Percentiles rank a stretch among this genome's conserved stretches.
Evolutionary conservation across 2,888 invertebrate species (phyloP).

Genomic region (Caenorhabditis virilis): DNA sequence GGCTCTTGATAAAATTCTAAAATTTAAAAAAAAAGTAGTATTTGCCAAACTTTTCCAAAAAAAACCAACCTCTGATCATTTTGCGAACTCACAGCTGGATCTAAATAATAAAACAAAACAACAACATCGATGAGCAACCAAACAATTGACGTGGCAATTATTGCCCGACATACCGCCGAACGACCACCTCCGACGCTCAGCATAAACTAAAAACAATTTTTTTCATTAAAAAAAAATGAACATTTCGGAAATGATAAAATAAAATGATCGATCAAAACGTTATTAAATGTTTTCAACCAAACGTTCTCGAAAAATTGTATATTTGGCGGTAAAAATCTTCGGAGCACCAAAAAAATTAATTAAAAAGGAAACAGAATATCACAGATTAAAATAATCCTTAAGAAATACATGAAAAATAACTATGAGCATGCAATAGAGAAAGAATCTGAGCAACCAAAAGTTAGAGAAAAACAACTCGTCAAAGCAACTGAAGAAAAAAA

Average conservation of each 20-base stretch:
- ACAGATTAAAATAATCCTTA: too few species aligned
- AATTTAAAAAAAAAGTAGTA: not conserved
- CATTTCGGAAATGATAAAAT: too few species aligned
- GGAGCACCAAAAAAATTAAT: not conserved
- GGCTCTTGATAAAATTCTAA: not conserved
- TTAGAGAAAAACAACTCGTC: too few species aligned
- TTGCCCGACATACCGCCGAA: constrained; percentile 65
- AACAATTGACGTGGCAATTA: constrained; percentile 65
- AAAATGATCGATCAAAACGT: too few species aligned
- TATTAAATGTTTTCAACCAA: not conserved
- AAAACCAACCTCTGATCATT: constrained; percentile 16
- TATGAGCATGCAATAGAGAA: constrained; percentile 15
- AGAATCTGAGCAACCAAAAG: too few species aligned
- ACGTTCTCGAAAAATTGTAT: not conserved
- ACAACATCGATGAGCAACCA: constrained; percentile 66
- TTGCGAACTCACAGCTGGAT: constrained; percentile 41
- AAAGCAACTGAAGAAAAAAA: too few species aligned
- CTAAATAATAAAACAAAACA: constrained; percentile 65
- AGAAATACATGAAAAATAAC: too few species aligned
- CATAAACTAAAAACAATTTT: constrained; percentile 5
- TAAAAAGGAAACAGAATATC: constrained; percentile 7
- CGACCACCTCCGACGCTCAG: constrained; percentile 40
- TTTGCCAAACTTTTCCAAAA: not conserved
- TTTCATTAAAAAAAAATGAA: constrained; percentile 3
- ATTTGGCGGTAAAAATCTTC: too few species aligned